Base-by-base conservation (phyloP, 2,797 vertebrate species). In the Megaceryle alcyon region DNA sequence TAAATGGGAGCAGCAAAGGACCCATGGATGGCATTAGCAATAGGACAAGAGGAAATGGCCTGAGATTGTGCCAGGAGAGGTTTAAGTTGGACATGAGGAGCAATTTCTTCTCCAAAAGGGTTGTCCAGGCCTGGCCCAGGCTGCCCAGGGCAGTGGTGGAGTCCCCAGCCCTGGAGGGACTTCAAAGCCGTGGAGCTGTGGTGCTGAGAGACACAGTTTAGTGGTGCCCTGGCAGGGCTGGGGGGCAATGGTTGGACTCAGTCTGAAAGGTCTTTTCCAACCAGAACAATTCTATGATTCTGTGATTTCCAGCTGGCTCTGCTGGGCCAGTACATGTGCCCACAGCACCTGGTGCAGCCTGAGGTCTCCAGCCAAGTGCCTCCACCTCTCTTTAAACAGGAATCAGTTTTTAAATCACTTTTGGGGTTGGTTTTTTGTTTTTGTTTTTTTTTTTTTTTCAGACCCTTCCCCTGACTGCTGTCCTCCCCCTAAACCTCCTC, bases 321-420 rank as follows among this genome's bases (percentile, higher is more conserved):
- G 59, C 73, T 1, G 4, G 12, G 4, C n/a, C 3, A 0, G 7
- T 14, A 25, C 39, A 0, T 5, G 35, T 7, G 19, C 39, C 39
- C 26, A 0, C 16, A 3, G 59, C 48, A 22, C 22, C 46, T 5
- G 0, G 37, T 4, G 19, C 49, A 15, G 54, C 66, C 48, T 0
- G 0, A n/a, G 49, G 18, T 41, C 51, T 43, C 51, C 46, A 26
- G 56, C 65, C 12, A 1, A 43, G 57, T 4, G 1, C 35, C 63
- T 69, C 29, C 53, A 23, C 48, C 89, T 43, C 21, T 76, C 46
- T 53, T 61, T 2, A 53, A 91, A 29, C 39, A 28, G 39, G 37
- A 64, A 19, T 12, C n/a, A 12, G 31, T 9, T 66, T 37, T 78
- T 53, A 29, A 68, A 66, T 48, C 64, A 6, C 43, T 2, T 1